Conservation (phyloP, 1,140 invertebrate species). For the Portunus trituberculatus region DNA sequence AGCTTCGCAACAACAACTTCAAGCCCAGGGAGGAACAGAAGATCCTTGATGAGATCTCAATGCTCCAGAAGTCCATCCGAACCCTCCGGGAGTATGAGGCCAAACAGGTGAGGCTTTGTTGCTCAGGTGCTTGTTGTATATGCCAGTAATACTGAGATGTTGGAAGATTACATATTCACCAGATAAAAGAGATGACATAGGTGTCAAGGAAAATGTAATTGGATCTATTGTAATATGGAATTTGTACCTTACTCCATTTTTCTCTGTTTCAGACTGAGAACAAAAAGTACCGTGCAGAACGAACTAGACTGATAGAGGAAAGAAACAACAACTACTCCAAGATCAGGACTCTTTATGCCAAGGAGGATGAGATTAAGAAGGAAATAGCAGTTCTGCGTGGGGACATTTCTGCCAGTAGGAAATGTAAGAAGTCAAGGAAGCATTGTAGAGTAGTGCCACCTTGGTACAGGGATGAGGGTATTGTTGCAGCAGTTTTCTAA, state of each 20-base stretch:
- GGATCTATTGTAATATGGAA: background rate
- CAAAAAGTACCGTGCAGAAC: slow-evolving; percentile 67
- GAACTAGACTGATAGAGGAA: slow-evolving; percentile 67
- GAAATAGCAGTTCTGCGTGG: slow-evolving; percentile 56
- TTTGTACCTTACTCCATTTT: background rate
- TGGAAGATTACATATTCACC: background rate
- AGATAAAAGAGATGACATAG: background rate
- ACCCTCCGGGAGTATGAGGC: slow-evolving; percentile 69
- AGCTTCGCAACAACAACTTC: slow-evolving; percentile 71
- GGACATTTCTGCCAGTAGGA: slow-evolving; percentile 49
- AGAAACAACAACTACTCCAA: slow-evolving; percentile 65
- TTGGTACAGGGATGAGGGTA: background rate
- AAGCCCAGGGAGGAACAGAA: slow-evolving; percentile 74
- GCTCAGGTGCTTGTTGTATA: background rate
- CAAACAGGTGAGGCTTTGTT: slow-evolving; percentile 61
- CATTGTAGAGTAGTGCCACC: background rate
- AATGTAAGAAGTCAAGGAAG: slow-evolving; percentile 47
- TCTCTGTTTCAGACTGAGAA: slow-evolving; percentile 61
- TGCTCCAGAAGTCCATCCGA: slow-evolving; percentile 63
- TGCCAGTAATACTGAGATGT: background rate
- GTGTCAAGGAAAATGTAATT: background rate
- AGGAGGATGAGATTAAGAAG: slow-evolving; percentile 72
- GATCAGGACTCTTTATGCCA: slow-evolving; percentile 48
- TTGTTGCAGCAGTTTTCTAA: background rate
- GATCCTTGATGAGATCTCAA: slow-evolving; percentile 71